phyloP scores from a whole-genome alignment of 2,888 invertebrate genomes.

The Hedya salicella region DNA sequence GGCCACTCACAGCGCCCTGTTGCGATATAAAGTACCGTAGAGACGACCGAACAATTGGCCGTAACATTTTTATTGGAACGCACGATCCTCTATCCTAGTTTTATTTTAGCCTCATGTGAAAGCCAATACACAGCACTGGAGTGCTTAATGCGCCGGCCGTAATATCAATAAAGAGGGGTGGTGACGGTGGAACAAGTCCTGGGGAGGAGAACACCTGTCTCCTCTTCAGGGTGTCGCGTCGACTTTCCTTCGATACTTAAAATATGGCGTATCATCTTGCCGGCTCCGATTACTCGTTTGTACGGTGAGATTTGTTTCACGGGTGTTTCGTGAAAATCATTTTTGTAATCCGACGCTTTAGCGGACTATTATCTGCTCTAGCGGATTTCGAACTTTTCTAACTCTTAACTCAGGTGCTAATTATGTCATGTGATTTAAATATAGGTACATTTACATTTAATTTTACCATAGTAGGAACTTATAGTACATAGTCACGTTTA shows the following conservation, averaged over 20 bases:
- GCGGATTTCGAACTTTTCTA: not conserved
- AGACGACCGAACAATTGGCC: conserved; percentile 44
- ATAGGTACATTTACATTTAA: too few species aligned
- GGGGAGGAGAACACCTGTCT: conserved; percentile 60
- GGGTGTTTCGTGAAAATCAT: conserved; percentile 61
- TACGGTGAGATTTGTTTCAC: conserved; percentile 65
- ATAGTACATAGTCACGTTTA: too few species aligned
- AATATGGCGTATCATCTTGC: conserved; percentile 77
- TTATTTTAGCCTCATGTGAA: conserved; percentile 68
- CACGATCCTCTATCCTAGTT: conserved; percentile 61
- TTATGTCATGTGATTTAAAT: not conserved
- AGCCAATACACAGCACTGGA: conserved; percentile 72
- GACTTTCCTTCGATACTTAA: conserved; percentile 75
- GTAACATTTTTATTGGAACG: conserved; percentile 54
- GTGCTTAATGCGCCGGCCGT: conserved; percentile 75
- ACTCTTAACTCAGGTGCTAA: conserved; percentile 49
- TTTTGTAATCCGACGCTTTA: conserved; percentile 55
- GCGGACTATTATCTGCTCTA: conserved; percentile 25
- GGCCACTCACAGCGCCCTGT: conserved; percentile 16
- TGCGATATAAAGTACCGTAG: conserved; percentile 30
- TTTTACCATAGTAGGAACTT: too few species aligned
- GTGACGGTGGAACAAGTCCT: conserved; percentile 42
- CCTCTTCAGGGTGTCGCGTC: conserved; percentile 65
- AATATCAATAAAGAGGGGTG: conserved; percentile 76
- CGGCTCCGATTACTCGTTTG: conserved; percentile 73